These are phyloP conservation scores for Anthophora plumipes DNA, from an alignment of 2,888 invertebrate genomes.

Conservation along the genomic window DNA sequence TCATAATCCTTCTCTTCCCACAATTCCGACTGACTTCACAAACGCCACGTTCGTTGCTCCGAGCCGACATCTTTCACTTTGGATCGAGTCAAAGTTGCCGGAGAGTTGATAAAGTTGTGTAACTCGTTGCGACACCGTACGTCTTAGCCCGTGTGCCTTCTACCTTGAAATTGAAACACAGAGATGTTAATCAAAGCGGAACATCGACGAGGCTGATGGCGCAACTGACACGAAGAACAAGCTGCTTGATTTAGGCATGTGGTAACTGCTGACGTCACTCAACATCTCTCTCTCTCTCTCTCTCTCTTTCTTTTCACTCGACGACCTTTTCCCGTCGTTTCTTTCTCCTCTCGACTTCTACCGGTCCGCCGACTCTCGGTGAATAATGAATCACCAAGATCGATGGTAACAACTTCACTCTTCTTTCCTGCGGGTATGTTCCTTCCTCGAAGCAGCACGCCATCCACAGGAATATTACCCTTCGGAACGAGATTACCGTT, in stretches of 20 bases:
- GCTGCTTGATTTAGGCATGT: constrained; percentile 4
- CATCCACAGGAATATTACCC: constrained; percentile 35
- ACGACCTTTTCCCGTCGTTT: constrained; percentile 1
- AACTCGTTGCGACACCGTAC: neutral
- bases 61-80: neutral
- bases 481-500: constrained; percentile 33
- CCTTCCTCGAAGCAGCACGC: constrained; percentile 16
- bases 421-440: constrained; percentile 42
- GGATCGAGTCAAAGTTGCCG: constrained; percentile 4
- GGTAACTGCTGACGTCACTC: constrained; percentile 29
- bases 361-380: constrained; percentile 30
- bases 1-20: neutral
- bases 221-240: neutral
- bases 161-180: neutral
- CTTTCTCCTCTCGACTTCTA: constrained; percentile 17
- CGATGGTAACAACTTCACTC: constrained; percentile 54
- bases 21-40: too few relatives aligned
- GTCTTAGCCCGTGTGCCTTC: neutral
- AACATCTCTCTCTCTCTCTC: constrained; percentile 9
- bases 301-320: neutral
- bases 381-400: constrained; percentile 60
- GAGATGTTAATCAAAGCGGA: constrained; percentile 3
- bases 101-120: constrained; percentile 8
- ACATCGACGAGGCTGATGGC: neutral
- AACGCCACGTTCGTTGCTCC: neutral